Conservation (phyloP, 1,140 invertebrate genomes). For the Zelostemma sp. region DNA sequence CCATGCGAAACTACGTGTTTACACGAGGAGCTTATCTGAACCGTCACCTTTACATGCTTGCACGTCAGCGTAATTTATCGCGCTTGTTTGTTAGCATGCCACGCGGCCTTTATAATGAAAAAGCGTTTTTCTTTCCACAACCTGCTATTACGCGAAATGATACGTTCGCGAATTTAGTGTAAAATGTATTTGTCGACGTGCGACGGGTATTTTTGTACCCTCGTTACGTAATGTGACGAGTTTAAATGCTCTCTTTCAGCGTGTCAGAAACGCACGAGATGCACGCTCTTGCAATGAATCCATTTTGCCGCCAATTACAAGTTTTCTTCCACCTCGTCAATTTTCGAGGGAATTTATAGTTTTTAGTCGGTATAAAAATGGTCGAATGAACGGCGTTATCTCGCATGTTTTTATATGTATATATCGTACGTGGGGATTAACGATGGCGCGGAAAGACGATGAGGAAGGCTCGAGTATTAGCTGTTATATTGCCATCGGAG, state of each 20-base stretch:
- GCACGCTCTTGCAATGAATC: no score
- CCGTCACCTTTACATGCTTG: constrained; percentile 39
- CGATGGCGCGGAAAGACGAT: constrained; percentile 15
- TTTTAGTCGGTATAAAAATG: neutral
- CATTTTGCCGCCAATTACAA: no score
- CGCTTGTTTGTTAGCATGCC: constrained; percentile 24
- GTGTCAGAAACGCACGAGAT: no score
- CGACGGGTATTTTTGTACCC: neutral
- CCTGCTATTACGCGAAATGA: constrained; percentile 7
- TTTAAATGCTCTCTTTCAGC: no score
- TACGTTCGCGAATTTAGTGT: constrained; percentile 2
- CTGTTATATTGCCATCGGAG: constrained; percentile 37
- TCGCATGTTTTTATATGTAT: no score
- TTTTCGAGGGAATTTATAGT: no score
- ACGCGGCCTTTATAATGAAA: constrained; percentile 18
- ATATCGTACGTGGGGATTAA: constrained; percentile 18
- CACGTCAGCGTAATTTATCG: constrained; percentile 44
- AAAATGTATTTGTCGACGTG: constrained; percentile 1
- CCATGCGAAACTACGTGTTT: constrained; percentile 34
- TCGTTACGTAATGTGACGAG: neutral
- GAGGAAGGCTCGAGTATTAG: constrained; percentile 23
- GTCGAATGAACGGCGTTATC: no score
- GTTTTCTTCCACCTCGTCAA: no score
- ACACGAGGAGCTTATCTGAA: constrained; percentile 38
- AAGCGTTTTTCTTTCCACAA: constrained; percentile 9